These are phyloP conservation scores for Naja naja DNA, from an alignment of 2,113 vertebrate species.

Conservation along the genomic window DNA sequence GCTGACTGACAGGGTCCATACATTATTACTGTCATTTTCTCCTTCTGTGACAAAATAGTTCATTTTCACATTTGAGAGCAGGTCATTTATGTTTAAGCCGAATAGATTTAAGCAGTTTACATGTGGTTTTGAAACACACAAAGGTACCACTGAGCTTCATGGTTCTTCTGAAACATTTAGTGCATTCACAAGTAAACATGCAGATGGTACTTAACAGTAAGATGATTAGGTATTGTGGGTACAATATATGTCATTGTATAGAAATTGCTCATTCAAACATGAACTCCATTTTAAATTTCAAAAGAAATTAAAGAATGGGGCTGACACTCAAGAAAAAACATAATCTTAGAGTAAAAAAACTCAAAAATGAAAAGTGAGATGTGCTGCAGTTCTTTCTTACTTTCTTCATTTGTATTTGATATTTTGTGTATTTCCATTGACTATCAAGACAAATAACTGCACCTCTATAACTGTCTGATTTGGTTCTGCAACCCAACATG, in stretches of 20 bases:
- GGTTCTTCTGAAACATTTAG: not conserved
- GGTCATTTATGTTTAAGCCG: slow-evolving; percentile 55
- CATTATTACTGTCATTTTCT: slow-evolving; percentile 59
- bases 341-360: not conserved
- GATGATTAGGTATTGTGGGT: not conserved
- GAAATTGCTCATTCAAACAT: not conserved
- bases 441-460: not conserved
- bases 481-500: too few species aligned
- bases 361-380: not conserved
- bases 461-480: too few species aligned
- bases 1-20: slow-evolving; percentile 40
- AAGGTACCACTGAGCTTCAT: not conserved
- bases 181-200: not conserved
- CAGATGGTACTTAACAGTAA: not conserved
- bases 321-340: not conserved
- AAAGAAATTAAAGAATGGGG: not conserved
- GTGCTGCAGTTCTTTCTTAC: not conserved
- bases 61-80: slow-evolving; percentile 50
- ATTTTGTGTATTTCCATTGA: not conserved
- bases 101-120: not conserved
- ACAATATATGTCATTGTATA: not conserved
- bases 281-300: not conserved
- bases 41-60: slow-evolving; percentile 40
- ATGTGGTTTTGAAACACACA: not conserved
- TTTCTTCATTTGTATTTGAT: not conserved